Conservation (phyloP, 1,140 invertebrate species). For the Holcopasites calliopsidis region DNA sequence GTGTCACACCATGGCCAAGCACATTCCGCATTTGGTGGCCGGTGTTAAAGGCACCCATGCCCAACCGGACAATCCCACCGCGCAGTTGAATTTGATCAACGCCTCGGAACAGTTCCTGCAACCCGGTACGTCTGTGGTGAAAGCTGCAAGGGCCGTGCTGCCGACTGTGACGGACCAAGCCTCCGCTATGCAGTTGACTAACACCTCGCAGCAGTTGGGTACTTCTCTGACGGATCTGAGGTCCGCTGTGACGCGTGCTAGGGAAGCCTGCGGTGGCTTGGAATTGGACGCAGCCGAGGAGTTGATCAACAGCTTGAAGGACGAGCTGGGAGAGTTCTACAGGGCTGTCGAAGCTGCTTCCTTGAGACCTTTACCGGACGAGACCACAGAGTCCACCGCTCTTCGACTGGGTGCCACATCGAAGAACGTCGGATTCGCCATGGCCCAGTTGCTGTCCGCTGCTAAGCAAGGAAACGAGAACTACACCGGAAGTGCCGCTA, state of each 20-base stretch:
- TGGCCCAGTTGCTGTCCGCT: slow-evolving; percentile 92
- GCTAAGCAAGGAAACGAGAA: slow-evolving; percentile 91
- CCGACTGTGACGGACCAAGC: slow-evolving; percentile 92
- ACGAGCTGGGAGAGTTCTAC: slow-evolving; percentile 90
- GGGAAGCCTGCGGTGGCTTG: slow-evolving; percentile 92
- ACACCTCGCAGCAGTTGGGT: slow-evolving; percentile 87
- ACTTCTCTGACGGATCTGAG: slow-evolving; percentile 89
- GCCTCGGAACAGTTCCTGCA: slow-evolving; percentile 92
- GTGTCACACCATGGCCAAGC: slow-evolving; percentile 88
- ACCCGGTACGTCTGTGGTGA: slow-evolving; percentile 86
- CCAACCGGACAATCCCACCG: slow-evolving; percentile 86
- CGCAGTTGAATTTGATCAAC: slow-evolving; percentile 91
- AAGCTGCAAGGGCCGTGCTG: slow-evolving; percentile 89
- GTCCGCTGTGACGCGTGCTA: slow-evolving; percentile 89
- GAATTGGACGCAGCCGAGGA: slow-evolving; percentile 92
- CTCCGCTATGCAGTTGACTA: slow-evolving; percentile 84
- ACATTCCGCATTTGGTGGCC: slow-evolving; percentile 90
- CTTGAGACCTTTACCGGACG: slow-evolving; percentile 91
- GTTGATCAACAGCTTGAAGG: slow-evolving; percentile 88
- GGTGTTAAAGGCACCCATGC: slow-evolving; percentile 87
- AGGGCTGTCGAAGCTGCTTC: slow-evolving; percentile 85
- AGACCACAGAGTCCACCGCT: slow-evolving; percentile 89
- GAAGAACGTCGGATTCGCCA: slow-evolving; percentile 82
- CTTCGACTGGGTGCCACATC: slow-evolving; percentile 85
- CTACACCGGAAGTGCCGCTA: slow-evolving; percentile 90